Evolutionary conservation across 2,113 vertebrate genomes (phyloP).

Genomic region (Spilogale gracilis): DNA sequence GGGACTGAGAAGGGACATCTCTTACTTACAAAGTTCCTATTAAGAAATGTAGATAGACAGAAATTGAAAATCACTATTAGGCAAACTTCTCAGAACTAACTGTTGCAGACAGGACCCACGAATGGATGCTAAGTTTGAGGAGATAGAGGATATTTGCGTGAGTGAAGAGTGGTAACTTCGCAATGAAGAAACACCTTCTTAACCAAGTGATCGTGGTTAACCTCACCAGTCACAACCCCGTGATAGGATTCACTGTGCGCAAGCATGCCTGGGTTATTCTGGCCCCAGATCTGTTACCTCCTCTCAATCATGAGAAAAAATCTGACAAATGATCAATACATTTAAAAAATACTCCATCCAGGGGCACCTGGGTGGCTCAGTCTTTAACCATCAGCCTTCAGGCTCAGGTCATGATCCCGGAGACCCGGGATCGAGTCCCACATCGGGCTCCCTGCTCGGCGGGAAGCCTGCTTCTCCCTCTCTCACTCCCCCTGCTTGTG

Average conservation of each 20-base stretch:
- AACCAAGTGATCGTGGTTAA: background rate
- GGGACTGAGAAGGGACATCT: background rate
- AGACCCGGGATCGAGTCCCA: no score
- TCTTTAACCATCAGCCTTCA: no score
- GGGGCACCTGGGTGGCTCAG: no score
- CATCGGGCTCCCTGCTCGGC: no score
- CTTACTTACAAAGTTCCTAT: background rate
- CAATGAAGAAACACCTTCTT: background rate
- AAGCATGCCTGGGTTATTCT: background rate
- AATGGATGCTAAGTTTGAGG: background rate
- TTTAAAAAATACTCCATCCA: background rate
- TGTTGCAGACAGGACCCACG: no score
- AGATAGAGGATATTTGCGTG: background rate
- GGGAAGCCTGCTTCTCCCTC: no score
- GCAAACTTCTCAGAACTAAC: background rate
- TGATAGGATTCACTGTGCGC: background rate
- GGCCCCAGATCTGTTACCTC: background rate
- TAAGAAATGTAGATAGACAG: background rate
- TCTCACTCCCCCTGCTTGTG: no score
- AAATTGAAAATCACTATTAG: background rate
- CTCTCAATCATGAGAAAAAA: background rate
- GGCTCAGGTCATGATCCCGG: no score
- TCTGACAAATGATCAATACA: background rate
- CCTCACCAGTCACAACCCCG: background rate
- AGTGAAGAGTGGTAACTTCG: background rate